phyloP scores from a whole-genome alignment of 1,140 invertebrate species.

The Sycophaga agraensis region DNA sequence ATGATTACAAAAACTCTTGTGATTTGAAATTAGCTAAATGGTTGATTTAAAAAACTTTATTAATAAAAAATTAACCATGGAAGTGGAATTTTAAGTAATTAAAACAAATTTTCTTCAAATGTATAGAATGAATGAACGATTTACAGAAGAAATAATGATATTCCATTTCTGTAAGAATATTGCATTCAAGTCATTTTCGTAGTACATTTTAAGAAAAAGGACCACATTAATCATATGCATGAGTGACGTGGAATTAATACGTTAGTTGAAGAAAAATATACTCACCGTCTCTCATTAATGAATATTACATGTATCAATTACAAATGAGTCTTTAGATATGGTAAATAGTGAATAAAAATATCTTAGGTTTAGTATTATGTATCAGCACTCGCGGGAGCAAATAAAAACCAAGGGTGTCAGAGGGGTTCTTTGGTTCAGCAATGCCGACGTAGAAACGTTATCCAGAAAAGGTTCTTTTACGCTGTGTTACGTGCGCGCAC shows the following conservation, averaged over 20 bases:
- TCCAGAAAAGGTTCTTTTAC: not conserved
- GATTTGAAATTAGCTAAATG: too few species aligned
- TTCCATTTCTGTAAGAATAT: too few species aligned
- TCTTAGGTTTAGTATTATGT: conserved; percentile 10
- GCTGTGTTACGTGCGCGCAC: not conserved
- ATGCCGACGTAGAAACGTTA: not conserved
- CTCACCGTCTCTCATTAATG: conserved; percentile 22
- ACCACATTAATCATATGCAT: conserved; percentile 5
- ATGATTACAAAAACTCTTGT: too few species aligned
- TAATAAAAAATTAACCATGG: too few species aligned
- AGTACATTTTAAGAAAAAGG: not conserved
- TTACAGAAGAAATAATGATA: too few species aligned
- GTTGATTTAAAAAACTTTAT: too few species aligned
- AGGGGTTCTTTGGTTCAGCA: not conserved
- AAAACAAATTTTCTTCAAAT: too few species aligned
- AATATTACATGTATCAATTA: conserved; percentile 8
- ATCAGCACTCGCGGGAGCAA: conserved; percentile 1
- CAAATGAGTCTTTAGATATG: not conserved
- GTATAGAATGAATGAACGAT: too few species aligned
- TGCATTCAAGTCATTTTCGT: conserved; percentile 20
- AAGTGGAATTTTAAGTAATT: too few species aligned
- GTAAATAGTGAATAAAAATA: not conserved
- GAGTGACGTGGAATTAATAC: conserved; percentile 20
- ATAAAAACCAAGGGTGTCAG: conserved; percentile 4
- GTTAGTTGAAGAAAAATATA: conserved; percentile 22